Conservation (phyloP, 1,140 invertebrate species). For the Heliothis subflexa region DNA sequence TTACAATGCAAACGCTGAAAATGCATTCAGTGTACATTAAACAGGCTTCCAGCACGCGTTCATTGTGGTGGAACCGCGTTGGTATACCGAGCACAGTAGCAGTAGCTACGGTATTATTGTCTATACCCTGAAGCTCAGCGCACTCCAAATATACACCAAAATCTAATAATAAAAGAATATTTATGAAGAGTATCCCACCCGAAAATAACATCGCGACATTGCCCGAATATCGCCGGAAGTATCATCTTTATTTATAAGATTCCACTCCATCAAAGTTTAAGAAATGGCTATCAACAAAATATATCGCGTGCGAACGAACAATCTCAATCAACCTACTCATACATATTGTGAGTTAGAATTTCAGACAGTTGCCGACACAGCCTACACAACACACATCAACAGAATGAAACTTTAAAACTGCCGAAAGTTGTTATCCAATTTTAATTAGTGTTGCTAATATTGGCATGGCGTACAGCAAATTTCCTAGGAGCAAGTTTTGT, state of each 20-base stretch:
- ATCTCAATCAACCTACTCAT: conserved; percentile 17
- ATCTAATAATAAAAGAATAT: conserved; percentile 3
- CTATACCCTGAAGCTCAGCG: background rate
- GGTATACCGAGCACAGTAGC: background rate
- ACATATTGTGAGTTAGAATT: conserved; percentile 8
- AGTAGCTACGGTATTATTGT: background rate
- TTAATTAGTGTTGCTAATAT: conserved; percentile 45
- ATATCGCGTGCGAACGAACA: conserved; percentile 22
- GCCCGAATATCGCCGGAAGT: conserved; percentile 7
- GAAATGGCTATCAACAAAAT: conserved; percentile 30
- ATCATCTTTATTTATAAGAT: conserved; percentile 36
- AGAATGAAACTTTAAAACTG: conserved; percentile 29
- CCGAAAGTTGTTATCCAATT: conserved; percentile 42
- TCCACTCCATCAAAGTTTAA: conserved; percentile 10
- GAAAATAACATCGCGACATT: conserved; percentile 11
- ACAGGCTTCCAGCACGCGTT: conserved; percentile 12
- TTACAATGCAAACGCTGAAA: conserved; percentile 27
- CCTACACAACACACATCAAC: conserved; percentile 15
- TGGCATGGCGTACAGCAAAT: conserved; percentile 35
- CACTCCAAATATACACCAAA: background rate
- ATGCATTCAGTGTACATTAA: conserved; percentile 32
- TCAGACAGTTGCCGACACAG: background rate
- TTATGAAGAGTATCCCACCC: conserved; percentile 1
- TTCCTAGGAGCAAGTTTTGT: conserved; percentile 45
- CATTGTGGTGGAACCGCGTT: background rate